phyloP scores from a whole-genome alignment of 2,888 invertebrate genomes.

The Macrosiphum euphorbiae region DNA sequence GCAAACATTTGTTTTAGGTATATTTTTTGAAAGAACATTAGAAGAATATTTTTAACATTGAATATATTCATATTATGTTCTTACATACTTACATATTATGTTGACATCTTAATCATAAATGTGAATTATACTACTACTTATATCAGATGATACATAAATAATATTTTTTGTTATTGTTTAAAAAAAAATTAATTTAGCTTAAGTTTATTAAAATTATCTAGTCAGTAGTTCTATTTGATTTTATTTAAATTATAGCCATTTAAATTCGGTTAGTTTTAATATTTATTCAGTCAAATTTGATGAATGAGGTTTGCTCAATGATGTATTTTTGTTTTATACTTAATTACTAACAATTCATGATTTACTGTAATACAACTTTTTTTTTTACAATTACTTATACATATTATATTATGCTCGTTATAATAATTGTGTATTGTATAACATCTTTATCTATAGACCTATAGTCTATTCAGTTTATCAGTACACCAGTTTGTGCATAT shows the following conservation, averaged over 20 bases:
- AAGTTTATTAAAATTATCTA: slow-evolving; percentile 45
- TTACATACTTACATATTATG: neutral
- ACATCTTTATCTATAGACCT: neutral
- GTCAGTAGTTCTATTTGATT: slow-evolving; percentile 44
- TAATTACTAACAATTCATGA: slow-evolving; percentile 47
- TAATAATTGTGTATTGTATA: neutral
- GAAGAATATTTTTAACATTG: neutral
- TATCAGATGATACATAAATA: neutral
- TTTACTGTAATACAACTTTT: slow-evolving; percentile 31
- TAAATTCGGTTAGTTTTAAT: slow-evolving; percentile 31
- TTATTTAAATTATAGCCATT: slow-evolving; percentile 5
- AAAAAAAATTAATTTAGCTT: slow-evolving; percentile 3
- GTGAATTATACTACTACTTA: slow-evolving; percentile 33
- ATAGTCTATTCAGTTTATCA: too few relatives aligned
- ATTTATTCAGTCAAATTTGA: slow-evolving; percentile 40
- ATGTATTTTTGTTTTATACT: slow-evolving; percentile 43
- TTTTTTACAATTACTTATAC: slow-evolving; percentile 36
- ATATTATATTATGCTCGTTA: slow-evolving; percentile 5
- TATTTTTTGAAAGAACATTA: neutral
- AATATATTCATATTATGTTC: slow-evolving; percentile 9
- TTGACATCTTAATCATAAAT: neutral
- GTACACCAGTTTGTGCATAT: too few relatives aligned
- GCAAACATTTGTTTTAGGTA: neutral
- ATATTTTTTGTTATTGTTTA: slow-evolving; percentile 25
- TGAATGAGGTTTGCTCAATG: slow-evolving; percentile 41